phyloP scores from a whole-genome alignment of 2,888 invertebrate genomes.

The Caenorhabditis sulstoni region DNA sequence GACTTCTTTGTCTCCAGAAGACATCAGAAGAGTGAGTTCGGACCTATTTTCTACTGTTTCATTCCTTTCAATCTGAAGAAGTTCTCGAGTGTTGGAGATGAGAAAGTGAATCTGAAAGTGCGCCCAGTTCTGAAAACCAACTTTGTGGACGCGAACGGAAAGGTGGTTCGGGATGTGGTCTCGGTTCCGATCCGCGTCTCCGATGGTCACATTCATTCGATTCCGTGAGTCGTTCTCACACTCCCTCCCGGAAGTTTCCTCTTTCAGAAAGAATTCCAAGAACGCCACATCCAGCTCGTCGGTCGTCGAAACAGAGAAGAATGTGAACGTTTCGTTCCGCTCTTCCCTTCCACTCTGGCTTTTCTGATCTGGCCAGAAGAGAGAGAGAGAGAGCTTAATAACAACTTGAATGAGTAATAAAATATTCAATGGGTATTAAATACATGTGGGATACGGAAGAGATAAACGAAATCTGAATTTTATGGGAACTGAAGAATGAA shows the following conservation, averaged over 20 bases:
- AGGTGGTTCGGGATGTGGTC: constrained; percentile 72
- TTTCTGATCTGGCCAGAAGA: constrained; percentile 15
- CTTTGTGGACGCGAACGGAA: constrained; percentile 76
- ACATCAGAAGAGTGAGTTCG: constrained; percentile 42
- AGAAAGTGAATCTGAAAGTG: constrained; percentile 72
- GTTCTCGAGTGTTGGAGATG: constrained; percentile 58
- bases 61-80: constrained; percentile 39
- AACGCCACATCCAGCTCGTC: constrained; percentile 50
- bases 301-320: constrained; percentile 53
- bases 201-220: constrained; percentile 59
- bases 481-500: background rate
- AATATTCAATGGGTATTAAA: constrained; percentile 44
- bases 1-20: constrained; percentile 51
- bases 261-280: constrained; percentile 49
- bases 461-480: constrained; percentile 10
- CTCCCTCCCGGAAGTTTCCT: background rate
- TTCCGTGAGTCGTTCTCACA: constrained; percentile 34
- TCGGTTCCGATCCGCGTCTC: constrained; percentile 75
- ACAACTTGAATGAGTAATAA: constrained; percentile 47
- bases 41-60: background rate
- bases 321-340: constrained; percentile 58
- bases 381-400: constrained; percentile 22
- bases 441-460: background rate
- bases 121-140: constrained; percentile 76
- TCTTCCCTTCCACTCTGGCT: constrained; percentile 57